Evolutionary conservation across 2,888 invertebrate genomes (phyloP), one percentile per base, ranked within the genome.

Genomic region (Cephus sareptanus): DNA sequence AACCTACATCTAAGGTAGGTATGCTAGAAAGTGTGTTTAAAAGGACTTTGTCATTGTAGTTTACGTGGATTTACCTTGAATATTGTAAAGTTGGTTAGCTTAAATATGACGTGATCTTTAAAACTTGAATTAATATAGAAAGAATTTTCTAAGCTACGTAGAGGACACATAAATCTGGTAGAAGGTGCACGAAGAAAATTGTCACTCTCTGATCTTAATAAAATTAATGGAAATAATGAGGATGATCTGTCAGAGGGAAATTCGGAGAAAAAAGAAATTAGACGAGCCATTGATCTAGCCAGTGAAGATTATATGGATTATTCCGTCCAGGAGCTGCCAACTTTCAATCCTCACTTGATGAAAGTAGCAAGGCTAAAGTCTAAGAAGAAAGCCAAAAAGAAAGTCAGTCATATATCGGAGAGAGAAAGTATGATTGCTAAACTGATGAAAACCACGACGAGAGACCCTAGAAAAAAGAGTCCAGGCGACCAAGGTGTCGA

Each of bases 381-480:
- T 56, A 56, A 56, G 23, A 33, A 34, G 35, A 74, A 34, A 74
- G 23, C 0, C n/a, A 74, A 3, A 6, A 74, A 35, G 34, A 35
- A 74, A 31, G 11, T 30, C 6, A 31, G 74, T 23, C 30, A 35
- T 30, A n/a, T 74, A 30, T 37, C 30, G 12, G 74, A 69, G 9
- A 69, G 69, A 11, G 80, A 81, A 35, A 82, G 74, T 13, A 83
- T 83, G 80, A 77, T 84, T 23, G 77, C 81, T 4, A 77, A 77
- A 23, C 73, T 85, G 30, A 86, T 82, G 83, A 77, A 11, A 30
- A 84, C 83, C 0, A 86, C 84, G 3, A 83, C 86, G 13, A 81
- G 75, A 12, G 78, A 84, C 69, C 84, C 85, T 1, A 78, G 30
- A 37, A 85, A 78, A 70, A 81, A 80, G 15, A 75, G 74, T 30